Conservation (phyloP, 2,113 vertebrate species). For the Odontophorus gujanensis region DNA sequence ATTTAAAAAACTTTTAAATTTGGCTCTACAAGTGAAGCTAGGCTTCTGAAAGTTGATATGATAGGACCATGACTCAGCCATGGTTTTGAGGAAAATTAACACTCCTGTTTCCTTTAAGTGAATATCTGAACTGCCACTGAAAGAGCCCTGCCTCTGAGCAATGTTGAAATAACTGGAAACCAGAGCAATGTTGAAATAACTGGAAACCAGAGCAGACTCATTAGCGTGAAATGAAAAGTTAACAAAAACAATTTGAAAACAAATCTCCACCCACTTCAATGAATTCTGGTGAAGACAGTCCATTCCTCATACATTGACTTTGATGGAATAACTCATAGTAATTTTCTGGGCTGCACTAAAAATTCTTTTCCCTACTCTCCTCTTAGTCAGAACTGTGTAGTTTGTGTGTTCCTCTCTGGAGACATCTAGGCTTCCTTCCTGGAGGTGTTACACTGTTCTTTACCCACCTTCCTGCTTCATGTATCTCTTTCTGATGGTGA, state of each 20-base stretch:
- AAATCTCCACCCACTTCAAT: neutral
- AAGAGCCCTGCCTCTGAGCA: neutral
- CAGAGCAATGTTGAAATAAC: too few relatives aligned
- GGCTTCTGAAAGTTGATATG: neutral
- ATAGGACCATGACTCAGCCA: neutral
- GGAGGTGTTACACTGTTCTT: rapidly evolving
- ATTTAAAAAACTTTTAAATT: neutral
- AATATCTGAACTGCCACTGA: neutral
- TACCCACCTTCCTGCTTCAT: neutral
- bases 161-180: neutral
- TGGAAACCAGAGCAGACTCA: too few relatives aligned
- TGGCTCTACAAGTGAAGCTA: neutral
- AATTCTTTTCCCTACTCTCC: neutral
- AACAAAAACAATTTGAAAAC: neutral
- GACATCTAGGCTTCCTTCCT: rapidly evolving
- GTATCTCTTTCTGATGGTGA: neutral
- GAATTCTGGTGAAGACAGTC: neutral
- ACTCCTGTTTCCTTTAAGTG: neutral
- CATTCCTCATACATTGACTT: neutral
- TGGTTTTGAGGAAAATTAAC: neutral
- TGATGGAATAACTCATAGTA: rapidly evolving
- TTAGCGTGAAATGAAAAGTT: too few relatives aligned
- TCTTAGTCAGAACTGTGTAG: neutral
- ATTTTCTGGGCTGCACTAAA: neutral
- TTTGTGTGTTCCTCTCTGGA: neutral